Conservation (phyloP, 2,113 vertebrate species). For the Catharus bicknelli region DNA sequence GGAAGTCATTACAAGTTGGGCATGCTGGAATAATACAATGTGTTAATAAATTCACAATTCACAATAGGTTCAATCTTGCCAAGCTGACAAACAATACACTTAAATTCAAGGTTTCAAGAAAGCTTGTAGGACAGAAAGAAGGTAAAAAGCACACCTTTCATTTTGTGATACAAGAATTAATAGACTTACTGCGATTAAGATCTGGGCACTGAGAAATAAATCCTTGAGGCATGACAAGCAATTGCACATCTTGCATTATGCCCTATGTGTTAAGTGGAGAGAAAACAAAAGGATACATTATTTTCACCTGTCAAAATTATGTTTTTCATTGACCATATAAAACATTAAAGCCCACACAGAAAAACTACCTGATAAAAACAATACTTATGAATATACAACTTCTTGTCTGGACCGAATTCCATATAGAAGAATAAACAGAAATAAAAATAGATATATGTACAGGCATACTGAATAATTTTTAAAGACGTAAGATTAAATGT, state of each 20-base stretch:
- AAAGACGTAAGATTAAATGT: constrained; percentile 62
- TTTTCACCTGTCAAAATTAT: constrained; percentile 52
- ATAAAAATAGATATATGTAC: constrained; percentile 22
- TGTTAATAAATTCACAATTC: neutral
- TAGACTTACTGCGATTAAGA: constrained; percentile 96
- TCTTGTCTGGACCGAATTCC: neutral
- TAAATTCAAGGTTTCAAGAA: constrained; percentile 34
- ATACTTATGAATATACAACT: constrained; percentile 6
- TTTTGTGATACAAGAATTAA: constrained; percentile 40
- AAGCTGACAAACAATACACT: neutral
- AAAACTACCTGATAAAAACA: constrained; percentile 28
- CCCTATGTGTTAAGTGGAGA: constrained; percentile 76
- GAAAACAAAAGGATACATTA: constrained; percentile 26
- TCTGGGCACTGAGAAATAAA: constrained; percentile 98
- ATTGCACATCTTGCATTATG: constrained; percentile 95
- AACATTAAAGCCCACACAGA: constrained; percentile 9
- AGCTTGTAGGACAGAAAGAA: constrained; percentile 31
- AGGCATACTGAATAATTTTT: constrained; percentile 41
- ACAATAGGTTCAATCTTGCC: neutral
- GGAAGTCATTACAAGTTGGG: constrained; percentile 98
- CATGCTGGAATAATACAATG: constrained; percentile 82
- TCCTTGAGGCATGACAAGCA: constrained; percentile 97
- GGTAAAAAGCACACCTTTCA: constrained; percentile 22
- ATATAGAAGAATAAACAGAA: neutral
- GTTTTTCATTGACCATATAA: constrained; percentile 38